Conservation (phyloP, 2,888 invertebrate genomes). For the Caenorhabditis sp. region DNA sequence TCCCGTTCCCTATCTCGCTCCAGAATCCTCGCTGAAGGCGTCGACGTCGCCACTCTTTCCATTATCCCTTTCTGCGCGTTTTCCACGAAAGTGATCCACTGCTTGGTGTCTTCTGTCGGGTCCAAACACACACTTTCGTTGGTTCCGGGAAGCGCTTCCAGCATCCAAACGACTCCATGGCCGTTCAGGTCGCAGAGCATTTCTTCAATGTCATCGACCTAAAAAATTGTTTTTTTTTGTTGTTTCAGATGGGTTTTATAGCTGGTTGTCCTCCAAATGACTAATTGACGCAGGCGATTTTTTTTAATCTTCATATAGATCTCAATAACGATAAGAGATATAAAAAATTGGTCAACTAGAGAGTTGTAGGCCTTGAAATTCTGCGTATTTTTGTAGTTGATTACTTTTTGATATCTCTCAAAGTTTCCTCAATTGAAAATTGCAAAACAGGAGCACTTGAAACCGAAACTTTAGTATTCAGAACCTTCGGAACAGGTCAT, state of each 20-base stretch:
- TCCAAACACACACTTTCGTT: constrained; percentile 62
- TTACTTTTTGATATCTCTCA: no score
- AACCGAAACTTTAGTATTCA: neutral
- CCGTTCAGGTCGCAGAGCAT: constrained; percentile 51
- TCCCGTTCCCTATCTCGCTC: no score
- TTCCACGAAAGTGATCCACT: constrained; percentile 63
- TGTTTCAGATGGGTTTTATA: neutral
- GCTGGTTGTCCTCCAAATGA: no score
- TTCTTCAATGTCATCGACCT: constrained; percentile 65
- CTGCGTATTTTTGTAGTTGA: no score
- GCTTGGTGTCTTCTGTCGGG: constrained; percentile 60
- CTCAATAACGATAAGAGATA: no score
- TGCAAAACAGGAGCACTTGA: neutral
- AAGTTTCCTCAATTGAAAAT: no score
- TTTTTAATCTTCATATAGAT: no score
- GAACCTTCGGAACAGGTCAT: no score
- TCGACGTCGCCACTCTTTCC: constrained; percentile 42
- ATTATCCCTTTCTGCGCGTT: constrained; percentile 47
- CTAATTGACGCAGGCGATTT: no score
- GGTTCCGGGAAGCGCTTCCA: constrained; percentile 55
- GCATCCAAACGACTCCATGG: constrained; percentile 49
- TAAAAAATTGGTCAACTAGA: no score
- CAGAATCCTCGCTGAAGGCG: no score
- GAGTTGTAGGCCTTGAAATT: no score
- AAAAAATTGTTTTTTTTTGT: neutral